These are phyloP conservation scores for Ispidina picta DNA, from an alignment of 2,797 vertebrate genomes.

Conservation along the genomic window DNA sequence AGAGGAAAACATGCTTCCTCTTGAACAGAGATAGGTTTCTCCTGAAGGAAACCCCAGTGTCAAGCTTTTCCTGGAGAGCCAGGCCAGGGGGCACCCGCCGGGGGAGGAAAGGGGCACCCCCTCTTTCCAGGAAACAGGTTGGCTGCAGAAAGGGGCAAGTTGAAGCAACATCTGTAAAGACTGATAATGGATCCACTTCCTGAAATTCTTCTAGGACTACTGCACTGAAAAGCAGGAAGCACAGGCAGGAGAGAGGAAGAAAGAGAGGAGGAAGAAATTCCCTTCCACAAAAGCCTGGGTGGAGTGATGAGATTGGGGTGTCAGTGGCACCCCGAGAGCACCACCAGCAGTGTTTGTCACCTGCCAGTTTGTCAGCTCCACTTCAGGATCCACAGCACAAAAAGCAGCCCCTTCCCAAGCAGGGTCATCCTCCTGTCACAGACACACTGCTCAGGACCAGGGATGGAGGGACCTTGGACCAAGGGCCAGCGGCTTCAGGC, in stretches of 20 bases:
- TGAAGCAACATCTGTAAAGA: conserved; percentile 67
- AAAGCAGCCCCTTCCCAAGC: not conserved
- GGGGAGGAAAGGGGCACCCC: not conserved
- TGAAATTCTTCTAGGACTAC: conserved; percentile 46
- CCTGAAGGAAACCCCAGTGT: conserved; percentile 38
- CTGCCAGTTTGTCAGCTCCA: not conserved
- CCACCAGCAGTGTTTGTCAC: not conserved
- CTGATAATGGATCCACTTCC: conserved; percentile 67
- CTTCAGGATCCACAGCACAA: not conserved
- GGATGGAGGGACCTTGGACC: not conserved
- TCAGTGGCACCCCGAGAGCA: accelerated
- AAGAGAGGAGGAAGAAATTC: conserved; percentile 9
- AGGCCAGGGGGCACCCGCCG: no score
- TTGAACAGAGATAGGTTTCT: conserved; percentile 17
- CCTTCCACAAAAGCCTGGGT: accelerated
- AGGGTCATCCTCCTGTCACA: accelerated
- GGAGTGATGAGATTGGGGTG: not conserved
- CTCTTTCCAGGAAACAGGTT: conserved; percentile 57
- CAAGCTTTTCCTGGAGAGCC: conserved; percentile 47
- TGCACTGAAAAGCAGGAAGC: conserved; percentile 66
- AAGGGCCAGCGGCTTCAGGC: accelerated
- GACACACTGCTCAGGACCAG: no score
- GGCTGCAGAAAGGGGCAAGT: conserved; percentile 18
- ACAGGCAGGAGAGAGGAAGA: conserved; percentile 23
- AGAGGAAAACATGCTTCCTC: conserved; percentile 46